phyloP scores from a whole-genome alignment of 1,140 invertebrate species.

The Papilio machaon region DNA sequence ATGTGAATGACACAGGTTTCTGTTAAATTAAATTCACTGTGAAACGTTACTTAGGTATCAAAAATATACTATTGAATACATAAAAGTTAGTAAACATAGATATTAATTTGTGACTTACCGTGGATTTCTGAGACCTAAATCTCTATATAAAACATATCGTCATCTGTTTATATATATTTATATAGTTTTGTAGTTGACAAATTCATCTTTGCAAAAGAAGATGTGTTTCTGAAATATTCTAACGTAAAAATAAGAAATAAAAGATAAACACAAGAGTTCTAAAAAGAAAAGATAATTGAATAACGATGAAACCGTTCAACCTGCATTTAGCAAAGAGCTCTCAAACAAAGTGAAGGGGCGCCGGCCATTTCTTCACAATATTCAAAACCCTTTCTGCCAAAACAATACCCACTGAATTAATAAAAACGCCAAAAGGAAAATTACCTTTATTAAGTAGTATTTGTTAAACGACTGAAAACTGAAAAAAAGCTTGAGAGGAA shows the following conservation, averaged over 20 bases:
- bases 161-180: too few relatives aligned
- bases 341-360: neutral
- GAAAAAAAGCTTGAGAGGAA: neutral
- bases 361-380: slow-evolving; percentile 18
- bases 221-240: too few relatives aligned
- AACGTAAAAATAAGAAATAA: neutral
- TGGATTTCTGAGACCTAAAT: too few relatives aligned
- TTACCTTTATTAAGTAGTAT: slow-evolving; percentile 23
- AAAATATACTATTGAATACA: too few relatives aligned
- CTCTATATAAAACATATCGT: too few relatives aligned
- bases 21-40: neutral
- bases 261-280: neutral
- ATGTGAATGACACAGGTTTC: neutral
- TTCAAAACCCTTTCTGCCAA: slow-evolving; percentile 17
- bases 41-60: neutral
- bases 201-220: too few relatives aligned
- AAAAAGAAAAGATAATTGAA: neutral
- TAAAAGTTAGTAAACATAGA: too few relatives aligned
- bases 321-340: neutral
- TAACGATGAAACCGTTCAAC: neutral
- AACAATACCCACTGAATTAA: slow-evolving; percentile 25
- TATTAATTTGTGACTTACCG: too few relatives aligned
- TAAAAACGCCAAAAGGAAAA: slow-evolving; percentile 1
- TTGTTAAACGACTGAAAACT: slow-evolving; percentile 8
- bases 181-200: too few relatives aligned